Conservation (phyloP, 2,113 vertebrate genomes). For the Argyrosomus japonicus region DNA sequence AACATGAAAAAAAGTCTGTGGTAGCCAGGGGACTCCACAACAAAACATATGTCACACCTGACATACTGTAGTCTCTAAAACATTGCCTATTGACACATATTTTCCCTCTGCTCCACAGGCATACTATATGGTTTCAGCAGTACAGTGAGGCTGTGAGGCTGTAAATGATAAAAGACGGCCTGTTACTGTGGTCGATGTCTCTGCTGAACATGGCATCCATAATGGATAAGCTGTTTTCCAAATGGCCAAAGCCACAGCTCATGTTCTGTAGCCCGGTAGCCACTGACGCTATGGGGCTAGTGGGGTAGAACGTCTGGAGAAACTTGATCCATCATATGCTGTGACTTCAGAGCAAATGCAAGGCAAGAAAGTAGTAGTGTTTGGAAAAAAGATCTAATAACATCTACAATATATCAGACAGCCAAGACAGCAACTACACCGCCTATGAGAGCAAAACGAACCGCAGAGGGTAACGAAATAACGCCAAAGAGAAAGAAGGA, state of each 20-base stretch:
- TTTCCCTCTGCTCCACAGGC: slow-evolving; percentile 7
- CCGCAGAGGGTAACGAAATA: not conserved
- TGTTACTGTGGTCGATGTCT: slow-evolving; percentile 52
- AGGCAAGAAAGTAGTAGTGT: slow-evolving; percentile 4
- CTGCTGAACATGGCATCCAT: slow-evolving; percentile 61
- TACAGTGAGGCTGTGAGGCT: slow-evolving; percentile 37
- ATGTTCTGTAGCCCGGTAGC: slow-evolving; percentile 59
- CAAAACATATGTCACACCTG: slow-evolving; percentile 25
- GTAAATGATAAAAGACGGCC: slow-evolving; percentile 69
- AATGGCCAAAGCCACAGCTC: slow-evolving; percentile 62
- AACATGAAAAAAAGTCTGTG: not conserved
- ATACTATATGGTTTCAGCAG: slow-evolving; percentile 13
- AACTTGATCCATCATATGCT: slow-evolving; percentile 60
- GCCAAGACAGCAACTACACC: not conserved
- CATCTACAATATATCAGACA: slow-evolving; percentile 16
- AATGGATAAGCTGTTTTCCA: slow-evolving; percentile 77
- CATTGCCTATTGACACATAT: slow-evolving; percentile 34
- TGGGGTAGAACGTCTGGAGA: slow-evolving; percentile 52
- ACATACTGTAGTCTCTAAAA: slow-evolving; percentile 30
- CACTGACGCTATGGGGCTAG: slow-evolving; percentile 38
- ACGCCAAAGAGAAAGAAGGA: not conserved
- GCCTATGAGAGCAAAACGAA: not conserved
- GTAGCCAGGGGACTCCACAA: slow-evolving; percentile 3
- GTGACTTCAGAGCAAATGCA: slow-evolving; percentile 26
- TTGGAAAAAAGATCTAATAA: slow-evolving; percentile 24